These are phyloP conservation scores for Heliocidaris tuberculata DNA, from an alignment of 35 echinoderm and acorn worm species.

Conservation along the genomic window DNA sequence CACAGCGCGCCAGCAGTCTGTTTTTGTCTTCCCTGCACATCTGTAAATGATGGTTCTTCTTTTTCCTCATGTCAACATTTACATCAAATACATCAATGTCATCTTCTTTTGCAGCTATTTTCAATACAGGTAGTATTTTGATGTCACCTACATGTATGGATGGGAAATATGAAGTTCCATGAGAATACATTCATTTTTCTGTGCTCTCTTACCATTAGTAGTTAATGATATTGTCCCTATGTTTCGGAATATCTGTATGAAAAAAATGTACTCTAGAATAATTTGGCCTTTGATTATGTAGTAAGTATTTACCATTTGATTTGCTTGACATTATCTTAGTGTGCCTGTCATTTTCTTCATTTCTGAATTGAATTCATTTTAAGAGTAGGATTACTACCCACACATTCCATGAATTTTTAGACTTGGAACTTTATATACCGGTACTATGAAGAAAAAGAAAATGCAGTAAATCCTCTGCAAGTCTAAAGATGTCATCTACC, in stretches of 20 bases:
- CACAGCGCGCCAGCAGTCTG: constrained; percentile 39
- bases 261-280: not conserved
- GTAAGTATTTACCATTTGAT: not conserved
- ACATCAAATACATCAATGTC: constrained; percentile 48
- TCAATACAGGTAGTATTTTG: constrained; percentile 43
- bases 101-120: constrained; percentile 43
- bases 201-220: not conserved
- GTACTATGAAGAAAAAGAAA: too few relatives aligned
- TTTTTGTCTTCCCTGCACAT: constrained; percentile 52
- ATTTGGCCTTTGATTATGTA: not conserved
- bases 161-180: not conserved
- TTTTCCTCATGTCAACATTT: constrained; percentile 48
- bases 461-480: too few relatives aligned
- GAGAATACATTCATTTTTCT: not conserved
- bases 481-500: too few relatives aligned
- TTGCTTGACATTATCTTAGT: not conserved
- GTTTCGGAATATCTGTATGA: not conserved
- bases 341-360: too few relatives aligned
- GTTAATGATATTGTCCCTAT: not conserved
- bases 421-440: too few relatives aligned
- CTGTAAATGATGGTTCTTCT: constrained; percentile 53
- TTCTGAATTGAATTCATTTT: too few relatives aligned
- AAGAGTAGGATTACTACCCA: too few relatives aligned
- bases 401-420: too few relatives aligned
- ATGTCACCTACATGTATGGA: not conserved